These are phyloP conservation scores for Cephus rjabovi DNA, from an alignment of 2,888 invertebrate genomes.

Conservation along the genomic window DNA sequence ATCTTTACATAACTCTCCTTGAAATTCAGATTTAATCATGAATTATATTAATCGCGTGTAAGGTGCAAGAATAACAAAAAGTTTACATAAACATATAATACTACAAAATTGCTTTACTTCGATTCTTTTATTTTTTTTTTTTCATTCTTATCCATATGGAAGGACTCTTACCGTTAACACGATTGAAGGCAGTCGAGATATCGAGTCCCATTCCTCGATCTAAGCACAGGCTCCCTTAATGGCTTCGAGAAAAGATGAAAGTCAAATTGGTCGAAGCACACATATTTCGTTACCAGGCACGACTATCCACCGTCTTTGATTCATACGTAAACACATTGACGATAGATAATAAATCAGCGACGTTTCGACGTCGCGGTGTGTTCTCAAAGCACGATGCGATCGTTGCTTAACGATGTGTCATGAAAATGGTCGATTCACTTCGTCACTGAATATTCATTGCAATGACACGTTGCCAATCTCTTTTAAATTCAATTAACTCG, in stretches of 20 bases:
- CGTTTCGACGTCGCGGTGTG: neutral
- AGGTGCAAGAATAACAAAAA: neutral
- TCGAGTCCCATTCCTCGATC: constrained; percentile 40
- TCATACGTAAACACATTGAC: neutral
- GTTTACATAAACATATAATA: neutral
- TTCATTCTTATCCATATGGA: neutral
- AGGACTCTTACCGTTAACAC: constrained; percentile 34
- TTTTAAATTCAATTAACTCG: constrained; percentile 30
- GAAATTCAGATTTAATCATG: neutral
- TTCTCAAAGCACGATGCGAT: neutral
- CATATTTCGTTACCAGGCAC: neutral
- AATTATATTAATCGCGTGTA: too few species aligned
- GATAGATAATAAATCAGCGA: neutral
- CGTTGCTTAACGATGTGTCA: constrained; percentile 13
- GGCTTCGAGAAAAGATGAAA: neutral
- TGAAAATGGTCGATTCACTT: constrained; percentile 42
- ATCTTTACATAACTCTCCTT: neutral
- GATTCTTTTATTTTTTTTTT: neutral
- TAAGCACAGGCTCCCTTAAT: neutral
- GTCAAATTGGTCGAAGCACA: neutral
- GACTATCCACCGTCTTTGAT: neutral
- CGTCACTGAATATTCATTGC: constrained; percentile 42
- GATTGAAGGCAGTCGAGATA: constrained; percentile 39
- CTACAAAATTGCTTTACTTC: neutral
- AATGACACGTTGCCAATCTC: constrained; percentile 17